phyloP scores from a whole-genome alignment of 53 echinoderm and acorn worm species.

The Temnopleurus reevesii region DNA sequence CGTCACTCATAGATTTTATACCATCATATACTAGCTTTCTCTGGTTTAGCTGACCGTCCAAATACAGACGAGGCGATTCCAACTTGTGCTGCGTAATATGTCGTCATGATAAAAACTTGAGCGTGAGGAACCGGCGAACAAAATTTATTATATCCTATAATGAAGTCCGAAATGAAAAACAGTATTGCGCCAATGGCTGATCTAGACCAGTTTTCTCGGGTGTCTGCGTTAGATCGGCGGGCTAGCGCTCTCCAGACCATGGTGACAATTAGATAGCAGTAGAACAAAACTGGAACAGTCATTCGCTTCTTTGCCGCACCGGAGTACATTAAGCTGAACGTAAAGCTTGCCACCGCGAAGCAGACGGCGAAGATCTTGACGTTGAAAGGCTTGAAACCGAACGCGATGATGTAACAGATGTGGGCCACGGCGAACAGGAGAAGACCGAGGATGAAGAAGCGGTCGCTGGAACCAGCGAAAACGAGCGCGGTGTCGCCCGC shows the following conservation, averaged over 20 bases:
- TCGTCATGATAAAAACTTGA: slow-evolving; percentile 82
- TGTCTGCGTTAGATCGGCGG: slow-evolving; percentile 41
- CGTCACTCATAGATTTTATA: too few species aligned
- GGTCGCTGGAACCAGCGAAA: slow-evolving; percentile 62
- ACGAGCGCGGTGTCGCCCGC: slow-evolving; percentile 85
- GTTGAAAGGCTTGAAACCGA: slow-evolving; percentile 62
- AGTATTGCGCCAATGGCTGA: slow-evolving; percentile 80
- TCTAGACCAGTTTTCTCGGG: slow-evolving; percentile 75
- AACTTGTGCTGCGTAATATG: slow-evolving; percentile 90
- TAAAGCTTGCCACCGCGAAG: background rate
- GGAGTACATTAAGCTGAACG: slow-evolving; percentile 48
- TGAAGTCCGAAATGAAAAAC: slow-evolving; percentile 88
- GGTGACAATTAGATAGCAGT: slow-evolving; percentile 70
- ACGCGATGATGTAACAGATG: slow-evolving; percentile 73
- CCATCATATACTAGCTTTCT: too few species aligned
- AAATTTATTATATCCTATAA: slow-evolving; percentile 82
- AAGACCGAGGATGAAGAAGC: slow-evolving; percentile 84
- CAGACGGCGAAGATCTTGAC: background rate
- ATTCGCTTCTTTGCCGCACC: slow-evolving; percentile 71
- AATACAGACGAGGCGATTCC: slow-evolving; percentile 88
- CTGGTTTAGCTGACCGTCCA: background rate
- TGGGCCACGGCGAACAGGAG: slow-evolving; percentile 85
- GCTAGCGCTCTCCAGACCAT: slow-evolving; percentile 91
- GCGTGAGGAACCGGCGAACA: slow-evolving; percentile 71
- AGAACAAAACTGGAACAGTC: slow-evolving; percentile 61